Evolutionary conservation across 1,140 invertebrate genomes (phyloP).

Genomic region (Papilio aristodemus): DNA sequence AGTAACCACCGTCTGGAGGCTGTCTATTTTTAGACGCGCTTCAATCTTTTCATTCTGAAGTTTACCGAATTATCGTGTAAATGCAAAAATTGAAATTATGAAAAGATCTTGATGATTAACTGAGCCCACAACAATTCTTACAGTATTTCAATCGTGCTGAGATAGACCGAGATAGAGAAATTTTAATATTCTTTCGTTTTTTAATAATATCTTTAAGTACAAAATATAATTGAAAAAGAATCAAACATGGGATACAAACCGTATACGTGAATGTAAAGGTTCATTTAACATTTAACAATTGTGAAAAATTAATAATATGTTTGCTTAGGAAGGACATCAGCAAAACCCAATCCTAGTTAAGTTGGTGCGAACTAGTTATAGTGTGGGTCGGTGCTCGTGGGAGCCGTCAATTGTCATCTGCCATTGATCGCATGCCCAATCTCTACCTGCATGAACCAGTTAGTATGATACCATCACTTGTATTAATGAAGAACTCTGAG

Average conservation of each 20-base stretch:
- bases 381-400: slow-evolving; percentile 39
- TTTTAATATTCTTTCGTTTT: no score
- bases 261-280: no score
- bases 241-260: no score
- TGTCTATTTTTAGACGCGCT: slow-evolving; percentile 32
- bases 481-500: slow-evolving; percentile 6
- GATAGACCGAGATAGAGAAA: neutral
- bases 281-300: neutral
- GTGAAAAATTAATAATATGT: slow-evolving; percentile 7
- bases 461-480: slow-evolving; percentile 3
- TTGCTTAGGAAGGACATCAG: neutral
- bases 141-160: no score
- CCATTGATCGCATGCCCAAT: slow-evolving; percentile 38
- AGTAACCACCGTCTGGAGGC: slow-evolving; percentile 33
- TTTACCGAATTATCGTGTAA: slow-evolving; percentile 12
- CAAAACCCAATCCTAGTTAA: neutral
- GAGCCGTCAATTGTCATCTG: slow-evolving; percentile 43
- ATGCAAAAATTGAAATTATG: neutral
- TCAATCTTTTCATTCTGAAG: slow-evolving; percentile 5
- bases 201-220: no score
- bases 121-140: no score
- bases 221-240: no score
- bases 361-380: slow-evolving; percentile 38
- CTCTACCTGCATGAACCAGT: slow-evolving; percentile 19
- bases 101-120: no score